Evolutionary conservation across 2,797 vertebrate species (phyloP), one percentile per base, ranked within the genome.

Genomic region (Mallotus villosus): DNA sequence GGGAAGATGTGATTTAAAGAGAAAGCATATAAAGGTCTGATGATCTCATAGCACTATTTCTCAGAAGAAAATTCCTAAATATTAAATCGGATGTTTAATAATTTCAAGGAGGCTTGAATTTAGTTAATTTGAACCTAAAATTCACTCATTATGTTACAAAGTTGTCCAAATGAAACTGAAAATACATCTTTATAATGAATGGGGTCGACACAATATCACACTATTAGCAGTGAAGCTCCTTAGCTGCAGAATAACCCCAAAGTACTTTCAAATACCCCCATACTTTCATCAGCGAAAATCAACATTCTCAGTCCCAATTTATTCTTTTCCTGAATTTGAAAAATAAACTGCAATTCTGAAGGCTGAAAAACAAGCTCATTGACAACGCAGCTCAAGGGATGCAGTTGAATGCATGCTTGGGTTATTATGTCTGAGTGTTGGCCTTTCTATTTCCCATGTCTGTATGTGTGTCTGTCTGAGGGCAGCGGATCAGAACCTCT

Each of bases 401-500:
- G 87, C 86, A 90, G 85, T 82, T 88, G 87, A 89, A 89, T 83
- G 88, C 88, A 90, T 93, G 91, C 92, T 89, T 91, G 88, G 85
- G 84, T 89, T 86, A 82, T 89, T 91, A 89, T 88, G 89, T 90
- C 87, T 91, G 80, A 85, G 88, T 92, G 92, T 92, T 91, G 91
- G 88, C 86, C 85, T 85, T 87, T 90, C 87, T 88, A 92, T 91
- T 93, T 92, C 91, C 91, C 92, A 89, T 88, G 92, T 91, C 91
- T 92, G 84, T 72, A 74, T 84, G 75, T 80, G 89, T 91, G 91
- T 93, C 90, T 90, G 90, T 91, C 92, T 92, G 89, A 85, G 89
- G 83, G 92, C 91, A 93, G 91, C 84, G 91, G 91, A 92, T 93
- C 90, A 93, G 91, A 92, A 93, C 90, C 88, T 78, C 81, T 82